Conservation (phyloP, 2,113 vertebrate species). For the Crocuta crocuta region DNA sequence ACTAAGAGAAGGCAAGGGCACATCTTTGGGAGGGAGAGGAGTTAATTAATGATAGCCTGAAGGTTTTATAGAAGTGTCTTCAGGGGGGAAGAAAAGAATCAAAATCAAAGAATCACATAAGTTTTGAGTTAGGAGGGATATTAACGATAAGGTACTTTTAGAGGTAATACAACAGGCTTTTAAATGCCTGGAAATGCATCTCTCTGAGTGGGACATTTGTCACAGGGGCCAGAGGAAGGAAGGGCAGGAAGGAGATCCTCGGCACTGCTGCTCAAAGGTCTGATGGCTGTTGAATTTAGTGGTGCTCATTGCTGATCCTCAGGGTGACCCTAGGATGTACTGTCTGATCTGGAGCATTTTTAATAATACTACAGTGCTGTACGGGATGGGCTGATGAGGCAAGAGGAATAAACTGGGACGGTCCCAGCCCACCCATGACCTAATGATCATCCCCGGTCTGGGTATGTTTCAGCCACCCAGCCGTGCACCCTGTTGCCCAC, state of each 20-base stretch:
- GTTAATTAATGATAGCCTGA: neutral
- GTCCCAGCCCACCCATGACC: neutral
- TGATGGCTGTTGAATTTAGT: neutral
- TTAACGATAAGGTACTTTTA: neutral
- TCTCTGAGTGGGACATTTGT: slow-evolving; percentile 19
- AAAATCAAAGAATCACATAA: neutral
- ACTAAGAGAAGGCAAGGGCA: neutral
- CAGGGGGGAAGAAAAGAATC: neutral
- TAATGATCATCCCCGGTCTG: neutral
- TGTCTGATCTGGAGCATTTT: neutral
- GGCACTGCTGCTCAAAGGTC: neutral
- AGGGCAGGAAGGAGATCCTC: neutral
- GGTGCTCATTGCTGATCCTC: neutral
- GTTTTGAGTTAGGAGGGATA: slow-evolving; percentile 25
- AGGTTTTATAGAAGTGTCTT: neutral
- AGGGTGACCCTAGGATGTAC: neutral
- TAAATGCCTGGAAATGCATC: neutral
- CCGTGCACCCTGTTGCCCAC: neutral
- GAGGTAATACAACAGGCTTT: neutral
- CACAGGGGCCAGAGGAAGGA: neutral
- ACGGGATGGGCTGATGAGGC: neutral
- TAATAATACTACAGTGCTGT: neutral
- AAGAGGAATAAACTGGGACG: neutral
- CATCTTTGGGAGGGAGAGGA: neutral
- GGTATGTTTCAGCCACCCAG: neutral